Base-by-base conservation (phyloP, 2,888 invertebrate species). In the Pheosia tremula region DNA sequence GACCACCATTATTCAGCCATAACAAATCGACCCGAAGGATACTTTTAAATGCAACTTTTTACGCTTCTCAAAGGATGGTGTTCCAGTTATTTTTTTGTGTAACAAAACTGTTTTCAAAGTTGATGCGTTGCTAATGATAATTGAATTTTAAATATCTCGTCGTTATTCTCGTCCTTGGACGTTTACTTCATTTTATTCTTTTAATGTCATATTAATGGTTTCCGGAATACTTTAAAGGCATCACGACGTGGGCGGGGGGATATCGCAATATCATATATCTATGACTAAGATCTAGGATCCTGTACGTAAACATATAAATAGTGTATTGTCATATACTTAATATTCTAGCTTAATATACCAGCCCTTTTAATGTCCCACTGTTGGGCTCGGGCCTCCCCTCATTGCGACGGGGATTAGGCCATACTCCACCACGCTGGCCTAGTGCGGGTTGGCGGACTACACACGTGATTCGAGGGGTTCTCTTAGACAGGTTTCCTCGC, bases 121-220 rank as follows among this genome's bases (percentile, higher is more conserved):
- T 41, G 36, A 56, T 56, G 45, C 10, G 36, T 45, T 43, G 5
- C 11, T 56, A 56, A 56, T 45, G 56, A 45, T 56, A 39, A 56
- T 56, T 56, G 45, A 24, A 0, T 45, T 45, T 56, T 56, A 56
- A 56, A 56, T 56, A 45, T 45, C 24, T 52, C 24, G 36, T 52
- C 52, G 36, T 52, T 24, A 52, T 13, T 24, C 24, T 24, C 24
- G 52, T 52, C 52, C 52, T 52, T 52, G 52, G 9, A 41, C 41
- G 5, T 7, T 41, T 41, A 41, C 8, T 47, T 11, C 4, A 5
- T 47, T n/a, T 47, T n/a, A 47, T 47, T 47, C n/a, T 3, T 47
- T 47, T 47, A 47, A 47, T 47, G 47, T 5, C n/a, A 47, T 47
- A 47, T 47, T 47, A 47, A 47, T 47, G 47, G 5, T n/a, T 47